Conservation (phyloP, 2,888 invertebrate species). For the Dryocosmus kuriphilus region DNA sequence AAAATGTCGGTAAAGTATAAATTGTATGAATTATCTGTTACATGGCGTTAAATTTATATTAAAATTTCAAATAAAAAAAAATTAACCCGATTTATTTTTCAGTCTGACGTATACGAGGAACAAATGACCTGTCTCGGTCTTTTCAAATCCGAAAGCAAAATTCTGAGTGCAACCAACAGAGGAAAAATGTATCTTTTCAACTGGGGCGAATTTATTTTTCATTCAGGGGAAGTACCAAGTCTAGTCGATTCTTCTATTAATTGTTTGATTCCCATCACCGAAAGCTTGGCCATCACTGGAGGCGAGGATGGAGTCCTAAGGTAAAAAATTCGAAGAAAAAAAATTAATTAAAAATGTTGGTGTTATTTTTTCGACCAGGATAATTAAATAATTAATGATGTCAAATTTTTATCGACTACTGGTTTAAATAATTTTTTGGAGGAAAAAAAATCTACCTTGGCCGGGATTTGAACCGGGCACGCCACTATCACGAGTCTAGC, state of each 20-base stretch:
- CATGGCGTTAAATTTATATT: too few species aligned
- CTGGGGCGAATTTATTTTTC: slow-evolving; percentile 95
- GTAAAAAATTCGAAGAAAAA: slow-evolving; percentile 74
- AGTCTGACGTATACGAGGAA: too few species aligned
- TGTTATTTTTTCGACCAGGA: too few species aligned
- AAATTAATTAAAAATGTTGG: too few species aligned
- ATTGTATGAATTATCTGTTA: too few species aligned
- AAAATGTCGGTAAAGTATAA: too few species aligned
- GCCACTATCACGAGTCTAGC: too few species aligned
- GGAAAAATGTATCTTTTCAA: slow-evolving; percentile 94
- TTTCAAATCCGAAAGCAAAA: slow-evolving; percentile 89
- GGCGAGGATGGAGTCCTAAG: slow-evolving; percentile 92
- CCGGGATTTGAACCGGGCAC: too few species aligned
- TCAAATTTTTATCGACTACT: too few species aligned
- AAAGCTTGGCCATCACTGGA: slow-evolving; percentile 92
- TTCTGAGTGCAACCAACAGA: slow-evolving; percentile 90
- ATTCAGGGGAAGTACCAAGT: slow-evolving; percentile 92
- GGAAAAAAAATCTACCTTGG: too few species aligned
- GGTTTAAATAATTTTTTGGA: too few species aligned
- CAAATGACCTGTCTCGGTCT: slow-evolving; percentile 90
- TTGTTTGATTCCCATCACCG: slow-evolving; percentile 91
- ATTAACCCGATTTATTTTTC: slow-evolving; percentile 35
- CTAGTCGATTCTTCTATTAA: slow-evolving; percentile 88
- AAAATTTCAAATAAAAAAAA: background rate
- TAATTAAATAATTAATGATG: too few species aligned